A percentile compares a stretch with the other conserved stretches of the same genome.
Conservation (phyloP, 1,140 invertebrate species). For the Arctopsyche grandis region DNA sequence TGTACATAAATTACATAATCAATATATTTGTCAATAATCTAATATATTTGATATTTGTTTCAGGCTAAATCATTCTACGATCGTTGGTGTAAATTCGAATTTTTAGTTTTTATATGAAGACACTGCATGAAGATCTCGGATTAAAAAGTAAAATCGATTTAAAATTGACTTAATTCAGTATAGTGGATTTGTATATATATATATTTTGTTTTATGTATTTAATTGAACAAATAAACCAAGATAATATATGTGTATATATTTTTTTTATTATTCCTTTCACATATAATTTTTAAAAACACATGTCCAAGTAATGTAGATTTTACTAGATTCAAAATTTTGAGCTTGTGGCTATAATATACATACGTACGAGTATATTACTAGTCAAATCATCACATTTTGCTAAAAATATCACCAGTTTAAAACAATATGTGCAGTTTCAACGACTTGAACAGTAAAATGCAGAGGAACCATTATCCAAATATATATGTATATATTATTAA, state of each 20-base stretch:
- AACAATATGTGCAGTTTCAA: slow-evolving; percentile 1
- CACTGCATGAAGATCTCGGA: neutral
- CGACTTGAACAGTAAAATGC: neutral
- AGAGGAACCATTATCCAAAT: slow-evolving; percentile 19
- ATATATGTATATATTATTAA: too few species aligned
- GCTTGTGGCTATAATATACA: neutral
- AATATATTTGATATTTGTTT: slow-evolving; percentile 8
- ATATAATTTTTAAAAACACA: slow-evolving; percentile 11
- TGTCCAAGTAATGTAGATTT: neutral
- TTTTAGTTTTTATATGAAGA: neutral
- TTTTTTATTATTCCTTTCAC: slow-evolving; percentile 9
- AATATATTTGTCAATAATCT: slow-evolving; percentile 1
- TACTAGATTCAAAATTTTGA: slow-evolving; percentile 11
- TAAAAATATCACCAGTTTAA: slow-evolving; percentile 13
- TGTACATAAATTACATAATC: neutral
- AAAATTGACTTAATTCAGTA: neutral
- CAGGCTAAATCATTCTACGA: neutral
- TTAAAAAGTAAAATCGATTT: neutral
- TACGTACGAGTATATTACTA: neutral
- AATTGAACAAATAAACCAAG: slow-evolving; percentile 5
- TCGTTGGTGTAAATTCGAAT: neutral
- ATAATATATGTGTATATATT: neutral
- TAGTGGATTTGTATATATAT: neutral
- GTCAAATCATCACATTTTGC: neutral
- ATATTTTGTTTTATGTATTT: neutral